Evolutionary conservation across 1,140 invertebrate genomes (phyloP).

Genomic region (Diorhabda sublineata): DNA sequence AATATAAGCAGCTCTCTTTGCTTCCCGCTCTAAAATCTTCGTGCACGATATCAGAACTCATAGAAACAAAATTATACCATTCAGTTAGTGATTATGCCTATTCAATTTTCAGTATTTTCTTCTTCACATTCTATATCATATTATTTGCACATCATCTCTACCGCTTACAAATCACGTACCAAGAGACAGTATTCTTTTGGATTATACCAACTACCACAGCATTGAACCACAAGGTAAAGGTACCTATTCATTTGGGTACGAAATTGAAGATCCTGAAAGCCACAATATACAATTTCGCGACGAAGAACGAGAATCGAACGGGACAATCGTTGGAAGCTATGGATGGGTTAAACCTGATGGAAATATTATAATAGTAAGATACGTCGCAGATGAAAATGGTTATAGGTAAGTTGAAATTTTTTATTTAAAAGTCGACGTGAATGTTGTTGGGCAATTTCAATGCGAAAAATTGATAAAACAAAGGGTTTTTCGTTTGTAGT

Average conservation of each 20-base stretch:
- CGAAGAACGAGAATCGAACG: constrained; percentile 61
- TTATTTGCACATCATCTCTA: neutral
- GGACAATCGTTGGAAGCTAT: constrained; percentile 63
- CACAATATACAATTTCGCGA: constrained; percentile 63
- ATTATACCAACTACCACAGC: constrained; percentile 32
- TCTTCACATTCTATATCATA: neutral
- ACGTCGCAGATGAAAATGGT: constrained; percentile 59
- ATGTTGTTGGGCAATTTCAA: neutral
- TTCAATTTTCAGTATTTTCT: constrained; percentile 7
- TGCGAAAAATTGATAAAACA: too few relatives aligned
- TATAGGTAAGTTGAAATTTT: constrained; percentile 53
- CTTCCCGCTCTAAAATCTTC: neutral
- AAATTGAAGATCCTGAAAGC: constrained; percentile 57
- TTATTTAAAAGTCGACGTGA: neutral
- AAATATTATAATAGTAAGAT: constrained; percentile 54
- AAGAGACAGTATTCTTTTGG: constrained; percentile 1
- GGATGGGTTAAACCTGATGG: constrained; percentile 63
- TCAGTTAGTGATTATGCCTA: neutral
- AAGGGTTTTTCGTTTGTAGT: neutral
- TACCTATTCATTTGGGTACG: constrained; percentile 66
- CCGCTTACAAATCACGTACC: neutral
- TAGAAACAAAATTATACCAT: neutral
- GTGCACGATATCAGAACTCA: neutral
- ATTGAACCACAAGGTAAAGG: constrained; percentile 52
- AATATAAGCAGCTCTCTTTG: neutral